phyloP scores from a whole-genome alignment of 64 coral and sea anemone species.

The Anthopleura sola region DNA sequence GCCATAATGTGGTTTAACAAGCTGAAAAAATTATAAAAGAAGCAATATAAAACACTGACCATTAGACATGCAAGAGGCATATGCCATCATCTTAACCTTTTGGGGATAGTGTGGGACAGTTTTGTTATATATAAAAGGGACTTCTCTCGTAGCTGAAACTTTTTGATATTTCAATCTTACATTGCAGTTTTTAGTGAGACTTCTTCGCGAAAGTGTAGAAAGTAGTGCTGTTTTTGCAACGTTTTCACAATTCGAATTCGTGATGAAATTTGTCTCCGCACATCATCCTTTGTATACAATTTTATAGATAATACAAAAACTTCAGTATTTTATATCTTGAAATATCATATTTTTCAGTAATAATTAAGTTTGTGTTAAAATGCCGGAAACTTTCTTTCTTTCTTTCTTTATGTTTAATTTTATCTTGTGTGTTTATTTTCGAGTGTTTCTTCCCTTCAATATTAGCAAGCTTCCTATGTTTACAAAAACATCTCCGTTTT shows the following conservation, averaged over 20 bases:
- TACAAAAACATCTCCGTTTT: not conserved
- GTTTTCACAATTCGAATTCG: too few relatives aligned
- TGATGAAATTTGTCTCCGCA: too few relatives aligned
- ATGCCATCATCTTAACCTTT: not conserved
- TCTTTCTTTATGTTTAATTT: not conserved
- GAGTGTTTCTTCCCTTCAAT: not conserved
- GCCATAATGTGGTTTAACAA: conserved; percentile 63
- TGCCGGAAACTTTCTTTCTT: not conserved
- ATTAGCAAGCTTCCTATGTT: not conserved
- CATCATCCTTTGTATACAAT: too few relatives aligned
- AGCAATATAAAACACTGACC: not conserved
- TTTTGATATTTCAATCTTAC: too few relatives aligned
- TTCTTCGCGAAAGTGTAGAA: too few relatives aligned
- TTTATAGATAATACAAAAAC: too few relatives aligned
- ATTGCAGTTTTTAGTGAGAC: too few relatives aligned
- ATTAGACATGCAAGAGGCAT: not conserved
- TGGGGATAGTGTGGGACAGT: not conserved
- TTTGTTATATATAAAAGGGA: not conserved
- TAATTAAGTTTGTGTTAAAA: not conserved
- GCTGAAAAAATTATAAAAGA: conserved; percentile 27
- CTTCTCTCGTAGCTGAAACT: too few relatives aligned
- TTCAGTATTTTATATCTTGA: not conserved
- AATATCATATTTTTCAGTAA: not conserved
- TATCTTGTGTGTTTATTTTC: not conserved
- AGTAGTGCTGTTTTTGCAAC: too few relatives aligned